Conservation (phyloP, 2,888 invertebrate genomes). For the Caenorhabditis sp. region DNA sequence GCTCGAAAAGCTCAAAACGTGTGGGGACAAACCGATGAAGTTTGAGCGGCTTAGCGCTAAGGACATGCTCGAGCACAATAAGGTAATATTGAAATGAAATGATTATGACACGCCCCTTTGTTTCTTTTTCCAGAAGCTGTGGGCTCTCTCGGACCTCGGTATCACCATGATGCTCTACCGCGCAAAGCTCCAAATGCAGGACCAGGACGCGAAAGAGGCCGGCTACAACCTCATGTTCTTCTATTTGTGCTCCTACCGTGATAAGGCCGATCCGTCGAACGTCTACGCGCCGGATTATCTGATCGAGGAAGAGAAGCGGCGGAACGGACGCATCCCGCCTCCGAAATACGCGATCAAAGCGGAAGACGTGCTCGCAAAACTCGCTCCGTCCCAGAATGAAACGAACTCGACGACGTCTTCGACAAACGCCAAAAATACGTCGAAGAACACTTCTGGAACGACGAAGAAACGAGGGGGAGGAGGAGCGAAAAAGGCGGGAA, state of each 20-base stretch:
- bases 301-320: conserved; percentile 52
- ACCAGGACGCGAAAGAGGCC: conserved; percentile 9
- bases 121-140: conserved; percentile 66
- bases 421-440: conserved; percentile 5
- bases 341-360: conserved; percentile 8
- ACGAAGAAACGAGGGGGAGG: not conserved
- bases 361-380: conserved; percentile 13
- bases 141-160: conserved; percentile 62
- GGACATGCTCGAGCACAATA: conserved; percentile 23
- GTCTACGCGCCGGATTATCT: conserved; percentile 58
- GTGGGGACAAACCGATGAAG: conserved; percentile 26
- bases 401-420: conserved; percentile 6
- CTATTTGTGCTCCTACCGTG: conserved; percentile 15
- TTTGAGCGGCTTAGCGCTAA: not conserved
- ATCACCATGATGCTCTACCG: conserved; percentile 61
- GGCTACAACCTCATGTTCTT: conserved; percentile 44
- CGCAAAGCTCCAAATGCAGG: conserved; percentile 52
- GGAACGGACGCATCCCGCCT: conserved; percentile 52
- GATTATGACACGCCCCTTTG: too few species aligned
- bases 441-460: conserved; percentile 8
- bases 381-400: conserved; percentile 12
- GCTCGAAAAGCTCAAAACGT: conserved; percentile 50
- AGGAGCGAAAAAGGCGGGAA: conserved; percentile 5
- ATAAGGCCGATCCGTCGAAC: conserved; percentile 40
- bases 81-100: conserved; percentile 5